phyloP scores from a whole-genome alignment of 1,140 invertebrate genomes.

The Drosophila pallidifrons region DNA sequence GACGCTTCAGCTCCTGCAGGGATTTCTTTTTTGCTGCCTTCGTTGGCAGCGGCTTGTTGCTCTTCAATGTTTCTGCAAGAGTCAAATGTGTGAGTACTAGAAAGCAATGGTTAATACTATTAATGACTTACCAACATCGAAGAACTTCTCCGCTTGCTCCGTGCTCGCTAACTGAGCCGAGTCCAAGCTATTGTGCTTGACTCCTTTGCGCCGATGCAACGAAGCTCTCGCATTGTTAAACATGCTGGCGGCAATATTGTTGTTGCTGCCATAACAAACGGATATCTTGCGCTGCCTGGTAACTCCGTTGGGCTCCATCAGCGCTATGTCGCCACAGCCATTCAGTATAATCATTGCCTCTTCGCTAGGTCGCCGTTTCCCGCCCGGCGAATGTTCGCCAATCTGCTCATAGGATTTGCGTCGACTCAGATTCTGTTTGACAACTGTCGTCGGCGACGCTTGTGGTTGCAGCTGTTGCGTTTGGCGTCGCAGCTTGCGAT shows the following conservation, averaged over 20 bases:
- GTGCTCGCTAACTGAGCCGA: conserved; percentile 12
- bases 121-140: conserved; percentile 59
- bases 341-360: conserved; percentile 89
- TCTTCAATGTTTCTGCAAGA: conserved; percentile 65
- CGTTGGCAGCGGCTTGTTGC: conserved; percentile 25
- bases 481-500: conserved; percentile 67
- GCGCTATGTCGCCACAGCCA: conserved; percentile 57
- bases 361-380: conserved; percentile 90
- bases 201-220: conserved; percentile 61
- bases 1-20: conserved; percentile 54
- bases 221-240: conserved; percentile 29
- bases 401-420: conserved; percentile 88
- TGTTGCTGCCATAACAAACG: conserved; percentile 77
- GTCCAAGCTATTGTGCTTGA: conserved; percentile 65
- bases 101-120: not conserved
- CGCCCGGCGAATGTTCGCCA: conserved; percentile 85
- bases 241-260: conserved; percentile 64
- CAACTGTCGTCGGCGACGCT: not conserved
- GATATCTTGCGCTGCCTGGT: conserved; percentile 70
- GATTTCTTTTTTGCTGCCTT: conserved; percentile 61
- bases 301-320: conserved; percentile 40
- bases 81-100: not conserved
- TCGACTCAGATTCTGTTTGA: conserved; percentile 78
- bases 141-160: conserved; percentile 64
- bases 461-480: conserved; percentile 57